Evolutionary conservation across 2,888 invertebrate genomes (phyloP), one percentile per base, ranked within the genome.

Genomic region (Leistus spinibarbis): DNA sequence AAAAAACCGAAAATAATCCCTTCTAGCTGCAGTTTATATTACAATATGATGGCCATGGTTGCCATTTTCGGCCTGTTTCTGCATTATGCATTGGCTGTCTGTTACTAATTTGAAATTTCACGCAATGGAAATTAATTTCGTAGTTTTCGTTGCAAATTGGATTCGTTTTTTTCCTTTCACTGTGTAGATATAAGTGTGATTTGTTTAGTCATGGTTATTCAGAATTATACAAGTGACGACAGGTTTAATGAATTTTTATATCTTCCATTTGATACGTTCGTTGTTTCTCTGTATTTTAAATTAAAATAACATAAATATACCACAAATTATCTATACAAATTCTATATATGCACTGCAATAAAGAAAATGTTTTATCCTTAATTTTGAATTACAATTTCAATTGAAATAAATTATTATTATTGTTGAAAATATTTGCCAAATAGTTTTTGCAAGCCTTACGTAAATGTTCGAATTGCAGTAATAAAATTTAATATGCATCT

Each of bases 81-180:
- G 53, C 40, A 20, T 17, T 66, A 71, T 72, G 54, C 66, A 57
- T 72, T 56, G n/a, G 72, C 13, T 60, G 60, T 72, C 65, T 72
- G 72, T 72, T 72, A 27, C 72, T 57, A 24, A 72, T 66, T 65
- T 54, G 65, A 40, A 72, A 72, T 72, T 72, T 72, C 66, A 72
- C 72, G 72, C 57, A 3, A 56, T 40, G 57, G 53, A 66, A 72
- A 72, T 65, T 72, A 66, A 72, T 65, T 72, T 72, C 66, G n/a
- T 72, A 64, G 65, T 57, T 66, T 72, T 72, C 72, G 65, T 72
- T 72, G 72, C 72, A 72, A 72, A 66, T 72, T 72, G 64, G 72
- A 72, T 72, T 72, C 57, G 54, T 72, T 72, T 65, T 66, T 72
- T 53, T 54, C 57, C 24, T 40, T 3, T 1, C 40, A 1, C 40